Conservation (phyloP, 2,113 vertebrate genomes). For the Furnarius figulus region DNA sequence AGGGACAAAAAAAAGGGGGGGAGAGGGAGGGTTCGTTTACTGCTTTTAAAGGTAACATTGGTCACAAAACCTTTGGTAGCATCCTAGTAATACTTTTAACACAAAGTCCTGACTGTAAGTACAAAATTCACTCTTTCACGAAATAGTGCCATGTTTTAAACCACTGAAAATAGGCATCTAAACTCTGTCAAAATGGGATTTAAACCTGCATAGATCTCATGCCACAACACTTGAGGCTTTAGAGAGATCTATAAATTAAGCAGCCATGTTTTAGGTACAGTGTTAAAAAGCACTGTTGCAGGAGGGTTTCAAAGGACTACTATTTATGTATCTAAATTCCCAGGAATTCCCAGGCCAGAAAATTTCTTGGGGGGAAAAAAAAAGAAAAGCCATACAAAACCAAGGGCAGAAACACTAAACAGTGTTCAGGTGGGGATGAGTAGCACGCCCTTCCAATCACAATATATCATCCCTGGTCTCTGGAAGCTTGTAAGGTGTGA, state of each 20-base stretch:
- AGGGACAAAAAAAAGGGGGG: neutral
- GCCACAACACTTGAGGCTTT: neutral
- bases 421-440: neutral
- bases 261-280: neutral
- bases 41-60: neutral
- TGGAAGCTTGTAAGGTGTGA: neutral
- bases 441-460: neutral
- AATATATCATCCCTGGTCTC: neutral
- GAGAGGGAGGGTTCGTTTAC: neutral
- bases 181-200: neutral
- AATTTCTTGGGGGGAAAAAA: neutral
- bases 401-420: neutral
- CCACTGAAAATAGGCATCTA: neutral
- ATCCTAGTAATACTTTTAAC: neutral
- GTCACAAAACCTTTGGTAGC: neutral
- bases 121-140: neutral
- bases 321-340: neutral
- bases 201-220: neutral
- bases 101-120: neutral
- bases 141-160: neutral
- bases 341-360: neutral
- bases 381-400: neutral
- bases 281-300: neutral
- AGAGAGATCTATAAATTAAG: neutral
- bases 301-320: neutral